Evolutionary conservation across 1,140 invertebrate species (phyloP), one percentile per base, ranked within the genome.

Genomic region (Luehdorfia chinensis): DNA sequence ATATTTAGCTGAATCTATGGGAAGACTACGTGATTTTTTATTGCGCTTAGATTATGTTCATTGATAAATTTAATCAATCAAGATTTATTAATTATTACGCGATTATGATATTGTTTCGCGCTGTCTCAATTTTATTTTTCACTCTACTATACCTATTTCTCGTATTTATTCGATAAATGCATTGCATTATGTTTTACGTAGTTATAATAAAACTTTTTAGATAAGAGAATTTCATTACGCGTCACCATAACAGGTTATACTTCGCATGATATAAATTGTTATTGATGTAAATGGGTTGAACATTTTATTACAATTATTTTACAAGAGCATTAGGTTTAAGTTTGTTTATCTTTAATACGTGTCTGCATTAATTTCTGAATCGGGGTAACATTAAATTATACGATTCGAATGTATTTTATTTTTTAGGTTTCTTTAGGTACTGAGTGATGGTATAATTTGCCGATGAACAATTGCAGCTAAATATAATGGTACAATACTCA

Each of bases 11-110:
- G n/a, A n/a, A n/a, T n/a, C n/a, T n/a, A n/a, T n/a, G n/a, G n/a
- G n/a, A n/a, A n/a, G n/a, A n/a, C n/a, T n/a, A n/a, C n/a, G n/a
- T n/a, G n/a, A n/a, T n/a, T n/a, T n/a, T n/a, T n/a, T n/a, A n/a
- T n/a, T n/a, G n/a, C n/a, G n/a, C n/a, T n/a, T n/a, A n/a, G n/a
- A n/a, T n/a, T n/a, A n/a, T n/a, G n/a, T n/a, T n/a, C n/a, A n/a
- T n/a, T n/a, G n/a, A n/a, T n/a, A n/a, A n/a, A n/a, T n/a, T n/a
- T n/a, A n/a, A n/a, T n/a, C n/a, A n/a, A n/a, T n/a, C n/a, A n/a
- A n/a, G n/a, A n/a, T n/a, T n/a, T n/a, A n/a, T n/a, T n/a, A n/a
- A 60, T 60, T 51, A 60, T 60, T 27, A 44, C 18, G 39, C 28
- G 27, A 47, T 41, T 47, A 47, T 31, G 33, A 41, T 41, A 52